Conservation (phyloP, 2,797 vertebrate species). For the Oophaga sylvatica region DNA sequence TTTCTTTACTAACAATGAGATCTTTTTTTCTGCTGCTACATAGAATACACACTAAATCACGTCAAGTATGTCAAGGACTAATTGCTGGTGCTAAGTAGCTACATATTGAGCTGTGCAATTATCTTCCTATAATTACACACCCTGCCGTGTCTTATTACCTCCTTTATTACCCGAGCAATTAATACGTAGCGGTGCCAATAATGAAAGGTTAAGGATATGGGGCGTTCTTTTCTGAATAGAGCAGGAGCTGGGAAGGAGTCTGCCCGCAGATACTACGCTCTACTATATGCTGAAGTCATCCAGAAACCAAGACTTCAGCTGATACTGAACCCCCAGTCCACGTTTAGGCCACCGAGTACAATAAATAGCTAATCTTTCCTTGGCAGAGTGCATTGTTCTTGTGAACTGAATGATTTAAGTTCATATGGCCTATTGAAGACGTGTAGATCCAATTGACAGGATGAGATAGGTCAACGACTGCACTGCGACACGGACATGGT, state of each 20-base stretch:
- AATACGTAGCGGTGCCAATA: constrained; percentile 48
- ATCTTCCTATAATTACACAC: constrained; percentile 58
- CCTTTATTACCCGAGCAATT: constrained; percentile 58
- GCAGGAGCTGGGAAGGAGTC: background rate
- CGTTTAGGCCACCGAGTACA: constrained; percentile 25
- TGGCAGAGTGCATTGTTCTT: constrained; percentile 32
- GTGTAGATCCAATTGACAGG: background rate
- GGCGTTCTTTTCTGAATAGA: constrained; percentile 33
- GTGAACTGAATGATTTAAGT: constrained; percentile 30
- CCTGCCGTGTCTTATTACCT: constrained; percentile 45
- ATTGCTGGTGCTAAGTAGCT: constrained; percentile 51
- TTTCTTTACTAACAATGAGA: constrained; percentile 46
- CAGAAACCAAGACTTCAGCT: constrained; percentile 2
- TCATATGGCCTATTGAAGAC: constrained; percentile 7
- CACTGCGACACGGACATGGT: background rate
- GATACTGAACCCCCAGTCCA: background rate
- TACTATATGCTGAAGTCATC: background rate
- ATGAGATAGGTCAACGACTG: background rate
- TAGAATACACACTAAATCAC: constrained; percentile 46
- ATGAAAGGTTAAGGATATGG: constrained; percentile 57
- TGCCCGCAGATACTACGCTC: constrained; percentile 2
- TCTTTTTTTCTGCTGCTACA: constrained; percentile 3
- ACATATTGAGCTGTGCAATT: constrained; percentile 47
- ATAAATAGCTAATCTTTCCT: constrained; percentile 37
- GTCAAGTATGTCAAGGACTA: constrained; percentile 52